Percentiles rank a stretch among this genome's conserved stretches.
These are phyloP conservation scores for Zosterops hypoxanthus DNA, from an alignment of 2,113 vertebrate species.

Conservation along the genomic window DNA sequence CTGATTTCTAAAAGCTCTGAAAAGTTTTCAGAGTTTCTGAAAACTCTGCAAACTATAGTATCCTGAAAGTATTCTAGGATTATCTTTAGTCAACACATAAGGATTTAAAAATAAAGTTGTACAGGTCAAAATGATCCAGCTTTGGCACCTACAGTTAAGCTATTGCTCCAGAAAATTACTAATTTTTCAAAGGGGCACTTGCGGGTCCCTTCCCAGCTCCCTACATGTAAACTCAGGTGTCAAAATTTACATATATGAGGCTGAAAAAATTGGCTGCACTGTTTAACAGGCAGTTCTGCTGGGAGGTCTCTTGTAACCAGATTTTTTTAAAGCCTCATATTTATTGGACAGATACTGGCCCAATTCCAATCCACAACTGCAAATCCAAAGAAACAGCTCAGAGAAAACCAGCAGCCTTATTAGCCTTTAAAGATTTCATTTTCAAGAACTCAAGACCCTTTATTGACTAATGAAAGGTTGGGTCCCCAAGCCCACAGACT, in stretches of 20 bases:
- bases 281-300: constrained; percentile 15
- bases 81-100: neutral
- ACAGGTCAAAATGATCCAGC: neutral
- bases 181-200: neutral
- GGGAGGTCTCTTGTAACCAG: constrained; percentile 10
- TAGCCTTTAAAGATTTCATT: constrained; percentile 71
- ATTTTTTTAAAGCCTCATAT: constrained; percentile 28
- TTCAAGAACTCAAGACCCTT: constrained; percentile 64
- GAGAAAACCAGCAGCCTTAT: constrained; percentile 57
- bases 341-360: constrained; percentile 58
- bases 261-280: neutral
- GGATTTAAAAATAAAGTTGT: neutral
- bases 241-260: neutral
- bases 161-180: neutral
- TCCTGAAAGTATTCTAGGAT: neutral
- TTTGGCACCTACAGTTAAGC: neutral
- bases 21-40: neutral
- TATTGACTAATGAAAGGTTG: constrained; percentile 69
- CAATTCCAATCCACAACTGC: constrained; percentile 45
- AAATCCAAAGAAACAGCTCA: constrained; percentile 54
- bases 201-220: neutral
- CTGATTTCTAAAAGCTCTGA: neutral
- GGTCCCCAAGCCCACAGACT: constrained; percentile 62
- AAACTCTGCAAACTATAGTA: neutral
- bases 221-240: neutral